Conservation (phyloP, 2,797 vertebrate species). For the Luscinia luscinia region DNA sequence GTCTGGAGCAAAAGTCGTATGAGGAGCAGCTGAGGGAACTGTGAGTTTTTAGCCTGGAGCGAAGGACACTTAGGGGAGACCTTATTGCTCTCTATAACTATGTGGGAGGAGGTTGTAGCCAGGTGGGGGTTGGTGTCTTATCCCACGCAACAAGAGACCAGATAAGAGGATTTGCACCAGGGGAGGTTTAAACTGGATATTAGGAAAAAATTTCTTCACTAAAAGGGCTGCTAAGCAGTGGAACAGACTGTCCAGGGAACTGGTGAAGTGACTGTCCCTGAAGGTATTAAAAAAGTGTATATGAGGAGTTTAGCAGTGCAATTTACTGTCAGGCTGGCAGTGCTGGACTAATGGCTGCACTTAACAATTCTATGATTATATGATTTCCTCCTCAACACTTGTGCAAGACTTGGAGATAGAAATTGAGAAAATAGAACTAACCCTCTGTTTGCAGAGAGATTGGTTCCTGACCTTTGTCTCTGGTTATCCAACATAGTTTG, state of each 20-base stretch:
- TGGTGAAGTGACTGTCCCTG: background rate
- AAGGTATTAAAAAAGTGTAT: background rate
- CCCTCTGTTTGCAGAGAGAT: rapidly evolving
- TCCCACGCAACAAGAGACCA: background rate
- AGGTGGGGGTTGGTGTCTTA: rapidly evolving
- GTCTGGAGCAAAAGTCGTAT: background rate
- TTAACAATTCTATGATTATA: background rate
- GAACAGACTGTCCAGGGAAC: background rate
- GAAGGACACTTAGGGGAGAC: background rate
- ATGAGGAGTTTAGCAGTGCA: background rate
- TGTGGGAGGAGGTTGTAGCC: background rate
- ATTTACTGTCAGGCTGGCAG: background rate
- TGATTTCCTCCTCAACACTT: background rate
- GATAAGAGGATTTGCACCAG: background rate
- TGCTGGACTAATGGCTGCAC: background rate
- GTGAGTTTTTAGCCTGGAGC: background rate
- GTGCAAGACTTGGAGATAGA: background rate
- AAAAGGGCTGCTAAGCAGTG: background rate
- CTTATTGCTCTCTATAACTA: background rate
- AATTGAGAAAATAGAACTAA: background rate
- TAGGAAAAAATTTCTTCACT: background rate
- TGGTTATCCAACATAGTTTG: background rate
- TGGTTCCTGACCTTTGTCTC: background rate
- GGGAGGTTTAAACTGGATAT: background rate
- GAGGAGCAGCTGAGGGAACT: rapidly evolving